A percentile compares a stretch with the other conserved stretches of the same genome.
Evolutionary conservation across 2,113 vertebrate genomes (phyloP).

Genomic region (Calyptommatus sinebrachiatus): DNA sequence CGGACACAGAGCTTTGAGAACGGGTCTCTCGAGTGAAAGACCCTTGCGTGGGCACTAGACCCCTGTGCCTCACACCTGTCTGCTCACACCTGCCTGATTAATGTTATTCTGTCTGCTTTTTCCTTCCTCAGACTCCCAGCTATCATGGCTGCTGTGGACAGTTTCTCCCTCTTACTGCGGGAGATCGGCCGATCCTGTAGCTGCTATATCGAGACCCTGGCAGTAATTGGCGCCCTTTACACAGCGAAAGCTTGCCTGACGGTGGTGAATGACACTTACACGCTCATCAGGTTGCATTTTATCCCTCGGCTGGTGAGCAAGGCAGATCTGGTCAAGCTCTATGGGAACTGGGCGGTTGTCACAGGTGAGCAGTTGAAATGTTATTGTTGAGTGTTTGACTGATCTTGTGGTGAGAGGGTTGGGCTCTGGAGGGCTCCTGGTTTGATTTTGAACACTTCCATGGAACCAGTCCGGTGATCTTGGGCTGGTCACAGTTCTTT

Average conservation of each 20-base stretch:
- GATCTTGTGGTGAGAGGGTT: too few species aligned
- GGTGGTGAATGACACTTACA: conserved; percentile 77
- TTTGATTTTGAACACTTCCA: too few species aligned
- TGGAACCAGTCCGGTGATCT: too few species aligned
- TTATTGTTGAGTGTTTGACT: background rate
- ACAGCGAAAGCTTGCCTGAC: conserved; percentile 73
- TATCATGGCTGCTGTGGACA: conserved; percentile 93
- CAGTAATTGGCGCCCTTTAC: conserved; percentile 88
- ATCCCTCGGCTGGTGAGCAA: conserved; percentile 77
- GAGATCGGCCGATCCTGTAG: conserved; percentile 86
- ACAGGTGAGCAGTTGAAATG: conserved; percentile 76
- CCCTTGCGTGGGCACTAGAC: too few species aligned
- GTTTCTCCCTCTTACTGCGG: conserved; percentile 84
- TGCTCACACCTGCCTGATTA: background rate
- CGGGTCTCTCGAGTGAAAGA: too few species aligned
- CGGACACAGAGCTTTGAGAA: too few species aligned
- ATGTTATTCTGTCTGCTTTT: background rate
- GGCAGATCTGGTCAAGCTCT: conserved; percentile 76
- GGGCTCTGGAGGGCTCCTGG: too few species aligned
- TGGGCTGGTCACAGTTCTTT: too few species aligned
- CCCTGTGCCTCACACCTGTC: too few species aligned
- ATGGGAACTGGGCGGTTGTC: conserved; percentile 90
- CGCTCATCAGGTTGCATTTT: conserved; percentile 78
- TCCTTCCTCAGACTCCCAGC: conserved; percentile 42
- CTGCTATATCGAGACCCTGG: conserved; percentile 84